A percentile compares a stretch with the other conserved stretches of the same genome.
Conservation (phyloP, 1,140 invertebrate genomes). For the Lasioglossum baleicum region DNA sequence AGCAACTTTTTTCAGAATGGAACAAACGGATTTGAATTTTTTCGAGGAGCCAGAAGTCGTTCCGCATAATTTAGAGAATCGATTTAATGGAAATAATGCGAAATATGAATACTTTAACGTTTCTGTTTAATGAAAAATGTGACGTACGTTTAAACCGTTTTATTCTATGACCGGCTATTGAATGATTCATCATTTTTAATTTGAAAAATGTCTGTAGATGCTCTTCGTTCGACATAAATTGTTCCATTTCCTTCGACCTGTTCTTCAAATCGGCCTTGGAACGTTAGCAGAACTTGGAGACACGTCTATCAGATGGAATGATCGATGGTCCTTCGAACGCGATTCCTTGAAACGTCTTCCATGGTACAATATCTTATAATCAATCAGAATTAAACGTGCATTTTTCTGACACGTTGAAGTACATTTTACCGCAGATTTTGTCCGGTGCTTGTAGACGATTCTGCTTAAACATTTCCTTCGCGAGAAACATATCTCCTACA, state of each 20-base stretch:
- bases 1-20: no score
- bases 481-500: no score
- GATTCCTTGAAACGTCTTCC: conserved; percentile 22
- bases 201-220: not conserved
- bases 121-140: no score
- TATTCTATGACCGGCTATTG: no score
- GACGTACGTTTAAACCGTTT: no score
- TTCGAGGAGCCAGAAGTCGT: no score
- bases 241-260: conserved; percentile 7
- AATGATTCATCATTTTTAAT: no score
- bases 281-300: conserved; percentile 20
- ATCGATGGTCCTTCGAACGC: conserved; percentile 22
- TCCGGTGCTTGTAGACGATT: not conserved
- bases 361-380: conserved; percentile 18
- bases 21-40: no score
- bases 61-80: no score
- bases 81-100: no score
- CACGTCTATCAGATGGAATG: conserved; percentile 30
- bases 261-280: not conserved
- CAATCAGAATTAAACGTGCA: conserved; percentile 26
- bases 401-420: not conserved
- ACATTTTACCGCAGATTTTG: not conserved
- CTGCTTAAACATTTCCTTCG: no score
- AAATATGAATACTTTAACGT: no score
- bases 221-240: not conserved